Percentiles rank a stretch among this genome's conserved stretches.
Evolutionary conservation across 2,797 vertebrate genomes (phyloP).

Genomic region (Rhinichthys osculus): DNA sequence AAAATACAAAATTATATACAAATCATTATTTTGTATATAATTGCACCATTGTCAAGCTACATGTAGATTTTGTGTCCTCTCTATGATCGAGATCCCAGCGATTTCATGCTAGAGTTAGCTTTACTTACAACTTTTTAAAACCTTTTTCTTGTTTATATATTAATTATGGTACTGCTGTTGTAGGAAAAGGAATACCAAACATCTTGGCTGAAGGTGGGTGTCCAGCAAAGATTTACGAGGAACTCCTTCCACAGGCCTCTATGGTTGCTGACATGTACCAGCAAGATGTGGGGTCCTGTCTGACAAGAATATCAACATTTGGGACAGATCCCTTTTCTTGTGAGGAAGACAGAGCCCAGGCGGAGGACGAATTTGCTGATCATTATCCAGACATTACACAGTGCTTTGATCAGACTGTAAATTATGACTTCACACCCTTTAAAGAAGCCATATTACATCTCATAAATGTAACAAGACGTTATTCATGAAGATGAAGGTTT

Average conservation of each 20-base stretch:
- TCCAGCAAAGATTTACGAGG: constrained; percentile 1
- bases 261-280: not conserved
- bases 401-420: not conserved
- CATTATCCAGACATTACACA: not conserved
- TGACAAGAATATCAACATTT: not conserved
- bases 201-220: not conserved
- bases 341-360: not conserved
- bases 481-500: not conserved
- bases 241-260: constrained; percentile 7
- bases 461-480: not conserved
- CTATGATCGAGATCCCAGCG: no score
- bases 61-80: no score
- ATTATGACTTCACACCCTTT: not conserved
- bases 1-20: no score
- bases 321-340: not conserved
- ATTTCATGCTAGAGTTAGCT: no score
- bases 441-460: constrained; percentile 1
- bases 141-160: not conserved
- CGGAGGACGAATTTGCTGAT: not conserved
- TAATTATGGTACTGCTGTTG: not conserved
- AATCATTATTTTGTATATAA: no score
- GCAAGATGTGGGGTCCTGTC: constrained; percentile 18
- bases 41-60: no score
- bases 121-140: no score
- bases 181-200: constrained; percentile 19